Conservation (phyloP, 1,140 invertebrate species). For the Melanaphis sacchari region DNA sequence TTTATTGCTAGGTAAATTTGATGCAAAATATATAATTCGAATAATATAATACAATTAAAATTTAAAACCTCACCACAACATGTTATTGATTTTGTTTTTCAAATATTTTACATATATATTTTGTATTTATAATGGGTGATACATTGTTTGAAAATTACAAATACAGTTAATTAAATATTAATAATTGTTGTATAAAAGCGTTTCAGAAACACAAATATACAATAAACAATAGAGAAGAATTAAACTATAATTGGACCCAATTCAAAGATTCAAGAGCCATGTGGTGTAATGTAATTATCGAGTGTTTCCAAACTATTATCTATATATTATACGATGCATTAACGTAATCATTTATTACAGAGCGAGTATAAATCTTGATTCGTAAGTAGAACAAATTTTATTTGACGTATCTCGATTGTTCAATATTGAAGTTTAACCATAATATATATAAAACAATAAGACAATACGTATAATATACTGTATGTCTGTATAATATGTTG, state of each 20-base stretch:
- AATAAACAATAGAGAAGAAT: neutral
- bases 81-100: neutral
- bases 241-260: neutral
- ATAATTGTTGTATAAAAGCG: neutral
- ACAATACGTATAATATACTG: neutral
- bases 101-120: neutral
- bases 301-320: neutral
- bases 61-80: neutral
- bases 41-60: neutral
- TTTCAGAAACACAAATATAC: neutral
- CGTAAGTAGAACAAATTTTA: neutral
- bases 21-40: neutral
- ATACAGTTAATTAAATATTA: neutral
- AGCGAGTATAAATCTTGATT: neutral
- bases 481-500: no score
- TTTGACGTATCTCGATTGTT: neutral
- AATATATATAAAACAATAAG: neutral
- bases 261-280: slow-evolving; percentile 2
- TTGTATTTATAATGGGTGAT: neutral
- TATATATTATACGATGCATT: neutral
- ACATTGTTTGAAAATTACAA: neutral
- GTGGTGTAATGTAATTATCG: slow-evolving; percentile 13
- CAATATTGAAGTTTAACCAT: neutral
- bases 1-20: neutral
- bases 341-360: neutral